Evolutionary conservation across 2,797 vertebrate genomes (phyloP), one percentile per base, ranked within the genome.

Genomic region (Eleutherodactylus coqui): DNA sequence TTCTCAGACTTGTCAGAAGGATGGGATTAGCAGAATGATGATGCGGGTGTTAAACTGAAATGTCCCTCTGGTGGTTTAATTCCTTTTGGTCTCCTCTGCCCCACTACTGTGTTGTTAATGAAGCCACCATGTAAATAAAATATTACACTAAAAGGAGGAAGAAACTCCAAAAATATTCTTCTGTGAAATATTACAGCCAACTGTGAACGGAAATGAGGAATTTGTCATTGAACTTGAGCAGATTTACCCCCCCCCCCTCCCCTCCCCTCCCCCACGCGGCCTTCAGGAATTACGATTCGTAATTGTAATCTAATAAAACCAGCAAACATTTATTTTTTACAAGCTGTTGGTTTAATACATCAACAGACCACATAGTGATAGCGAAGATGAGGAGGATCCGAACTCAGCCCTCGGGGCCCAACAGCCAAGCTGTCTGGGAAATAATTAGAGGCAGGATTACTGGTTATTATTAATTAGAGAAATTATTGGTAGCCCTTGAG

Each of bases 391-490:
- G 53, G 78, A 62, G 14, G 53, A 64, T 81, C 69, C 78, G 75
- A 64, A 34, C 41, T 86, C 69, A 81, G 32, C 41, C 85, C 85
- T 81, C 43, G 5, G 70, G 78, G 70, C 47, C 24, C 64, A 55
- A 53, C 85, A 81, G 43, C 32, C 85, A 86, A 75, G 85, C 78
- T 86, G 78, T 75, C 85, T 86, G 62, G 69, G 51, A 62, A 45
- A 81, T 81, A 81, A 86, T 86, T 86, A 85, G 67, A 85, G 51
- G 51, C 67, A 49, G 41, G 49, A 76, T 79, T 79, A 62, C 77
- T 85, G 84, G 84, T 85, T 79, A 80, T 85, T 80, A 80, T 85
- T 85, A 80, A 85, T 85, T 85, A 80, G 49, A 69, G 36, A 73
- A 85, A 73, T 80, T 85, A 79, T 80, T 58, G 76, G 84, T 47